Evolutionary conservation across 1,140 invertebrate species (phyloP).

Genomic region (Drosophila busckii): DNA sequence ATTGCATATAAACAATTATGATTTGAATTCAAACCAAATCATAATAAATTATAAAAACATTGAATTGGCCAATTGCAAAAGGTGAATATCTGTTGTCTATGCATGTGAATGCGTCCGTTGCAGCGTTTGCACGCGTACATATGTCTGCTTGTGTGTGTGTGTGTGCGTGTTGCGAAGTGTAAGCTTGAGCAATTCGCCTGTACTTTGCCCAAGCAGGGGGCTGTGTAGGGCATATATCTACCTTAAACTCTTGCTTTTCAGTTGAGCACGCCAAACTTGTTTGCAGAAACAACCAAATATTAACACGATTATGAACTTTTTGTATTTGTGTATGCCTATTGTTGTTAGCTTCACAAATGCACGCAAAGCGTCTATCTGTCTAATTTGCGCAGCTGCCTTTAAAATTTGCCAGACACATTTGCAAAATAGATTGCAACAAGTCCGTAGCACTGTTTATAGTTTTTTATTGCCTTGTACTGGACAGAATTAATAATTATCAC

Average conservation of each 20-base stretch:
- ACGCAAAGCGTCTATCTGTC: slow-evolving; percentile 28
- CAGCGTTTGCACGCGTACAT: too few species aligned
- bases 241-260: slow-evolving; percentile 43
- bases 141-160: slow-evolving; percentile 9
- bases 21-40: slow-evolving; percentile 5
- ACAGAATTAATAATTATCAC: slow-evolving; percentile 3
- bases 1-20: slow-evolving; percentile 8
- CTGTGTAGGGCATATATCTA: slow-evolving; percentile 16
- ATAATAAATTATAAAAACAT: slow-evolving; percentile 15
- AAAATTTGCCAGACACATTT: slow-evolving; percentile 4
- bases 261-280: slow-evolving; percentile 20
- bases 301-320: slow-evolving; percentile 64
- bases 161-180: slow-evolving; percentile 34
- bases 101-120: not conserved
- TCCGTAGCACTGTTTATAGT: too few species aligned
- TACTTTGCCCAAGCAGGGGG: slow-evolving; percentile 16
- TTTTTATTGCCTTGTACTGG: too few species aligned
- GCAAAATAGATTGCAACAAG: too few species aligned
- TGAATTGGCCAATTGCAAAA: slow-evolving; percentile 6
- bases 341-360: slow-evolving; percentile 33
- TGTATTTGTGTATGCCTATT: slow-evolving; percentile 43
- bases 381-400: slow-evolving; percentile 37
- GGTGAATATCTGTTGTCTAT: slow-evolving; percentile 20
- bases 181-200: slow-evolving; percentile 24
- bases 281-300: slow-evolving; percentile 5